Evolutionary conservation across 2,888 invertebrate species (phyloP), one percentile per base, ranked within the genome.

Genomic region (Melangyna quadrimaculata): DNA sequence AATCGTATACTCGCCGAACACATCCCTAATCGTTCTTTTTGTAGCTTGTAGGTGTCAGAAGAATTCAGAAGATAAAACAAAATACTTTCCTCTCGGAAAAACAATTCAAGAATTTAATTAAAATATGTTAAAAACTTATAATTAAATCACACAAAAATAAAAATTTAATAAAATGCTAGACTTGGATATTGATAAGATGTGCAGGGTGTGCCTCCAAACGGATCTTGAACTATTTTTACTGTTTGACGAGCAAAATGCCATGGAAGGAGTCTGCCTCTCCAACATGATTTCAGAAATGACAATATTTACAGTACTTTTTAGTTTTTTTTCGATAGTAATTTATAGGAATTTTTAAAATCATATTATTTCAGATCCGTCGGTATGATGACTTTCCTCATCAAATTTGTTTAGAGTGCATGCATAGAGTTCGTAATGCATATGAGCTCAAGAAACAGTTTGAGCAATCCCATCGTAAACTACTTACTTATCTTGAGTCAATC

Each of bases 301-400:
- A n/a, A 89, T 88, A 9, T 90, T 90, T 87, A 89, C 86, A 59
- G 89, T 88, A 80, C 69, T 63, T 59, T 27, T 27, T 0, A 14
- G 12, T 48, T 14, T 0, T 37, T 37, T 9, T 22, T 48, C n/a
- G 0, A 0, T 6, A 19, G 4, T 19, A 19, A 10, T 19, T 2
- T 45, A 10, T 45, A 43, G 3, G 17, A 17, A 17, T 17, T 29
- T n/a, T 27, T 19, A 12, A 32, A 12, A 2, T 59, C 1, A 0
- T 43, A 19, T 19, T 6, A 27, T 29, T 43, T 24, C 51, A 93
- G 91, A 91, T 93, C 70, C 90, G 90, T 63, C 91, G 92, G 0
- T 90, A 91, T 87, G 91, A 92, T 75, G 91, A 89, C n/a, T 88
- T 92, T 87, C 93, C 92, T 3, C 89, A 90, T 45, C 89, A 91